Conservation (phyloP, 2,113 vertebrate genomes). For the Budorcas taxicolor region DNA sequence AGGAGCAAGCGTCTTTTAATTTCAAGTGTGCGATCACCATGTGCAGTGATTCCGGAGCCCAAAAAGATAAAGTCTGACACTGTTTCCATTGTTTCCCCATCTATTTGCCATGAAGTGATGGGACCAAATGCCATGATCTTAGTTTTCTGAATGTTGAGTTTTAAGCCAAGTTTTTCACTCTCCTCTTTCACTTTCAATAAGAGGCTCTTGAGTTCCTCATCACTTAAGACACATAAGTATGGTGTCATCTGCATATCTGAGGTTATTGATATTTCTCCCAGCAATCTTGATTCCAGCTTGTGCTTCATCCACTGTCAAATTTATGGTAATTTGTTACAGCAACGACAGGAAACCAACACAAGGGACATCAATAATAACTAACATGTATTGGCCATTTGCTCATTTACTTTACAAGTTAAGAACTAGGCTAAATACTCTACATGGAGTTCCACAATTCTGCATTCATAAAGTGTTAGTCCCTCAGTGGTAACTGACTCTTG, state of each 20-base stretch:
- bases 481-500: neutral
- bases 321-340: neutral
- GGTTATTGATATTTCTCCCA: neutral
- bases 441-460: neutral
- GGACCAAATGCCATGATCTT: neutral
- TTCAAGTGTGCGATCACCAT: neutral
- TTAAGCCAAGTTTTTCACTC: neutral
- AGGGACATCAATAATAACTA: neutral
- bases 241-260: neutral
- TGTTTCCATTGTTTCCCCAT: neutral
- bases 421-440: neutral
- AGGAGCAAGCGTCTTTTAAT: neutral
- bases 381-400: neutral
- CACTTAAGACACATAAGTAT: neutral
- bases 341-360: neutral
- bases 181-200: neutral
- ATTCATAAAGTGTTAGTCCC: neutral
- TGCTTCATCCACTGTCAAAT: neutral
- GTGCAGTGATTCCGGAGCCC: neutral
- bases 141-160: neutral
- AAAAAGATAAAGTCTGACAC: neutral
- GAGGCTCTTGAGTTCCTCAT: neutral
- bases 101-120: neutral
- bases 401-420: neutral
- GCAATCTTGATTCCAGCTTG: neutral